Evolutionary conservation across 2,888 invertebrate genomes (phyloP), one percentile per base, ranked within the genome.

Genomic region (Darwinula stevensoni): DNA sequence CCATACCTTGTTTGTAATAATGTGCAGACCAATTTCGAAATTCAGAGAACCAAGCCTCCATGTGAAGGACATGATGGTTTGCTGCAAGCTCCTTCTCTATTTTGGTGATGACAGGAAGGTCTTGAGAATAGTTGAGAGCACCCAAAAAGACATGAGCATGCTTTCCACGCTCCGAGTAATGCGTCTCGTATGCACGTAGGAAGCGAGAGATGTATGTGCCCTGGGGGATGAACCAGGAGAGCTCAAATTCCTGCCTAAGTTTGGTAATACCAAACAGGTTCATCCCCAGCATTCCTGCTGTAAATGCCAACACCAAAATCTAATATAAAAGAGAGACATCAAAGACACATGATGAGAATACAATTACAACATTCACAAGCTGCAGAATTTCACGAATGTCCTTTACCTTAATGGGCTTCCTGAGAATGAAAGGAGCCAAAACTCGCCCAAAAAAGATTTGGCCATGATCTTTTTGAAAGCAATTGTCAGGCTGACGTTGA

Each of bases 91-190:
- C n/a, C 22, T 22, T n/a, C 6, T 22, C 22, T n/a, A 22, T 9
- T 9, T 22, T 22, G 9, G 9, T 22, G n/a, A 22, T 6, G n/a
- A 9, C 22, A n/a, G 6, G 22, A 37, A 69, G 58, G 48, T 69
- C 67, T 30, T 53, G 42, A 4, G 57, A 56, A 43, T 70, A 69
- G 48, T 71, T 59, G 39, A 68, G 52, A 42, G 57, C 51, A 29
- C 71, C 69, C 42, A 69, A 57, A 45, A 67, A 66, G 17, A 71
- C 51, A 39, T 60, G 60, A 2, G 61, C 71, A 35, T 59, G 56
- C 40, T 61, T 43, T 11, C 65, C 74, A 35, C 59, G 58, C 16
- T 61, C 55, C 1, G 74, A 71, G 47, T 65, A 76, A 43, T 61
- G 63, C 34, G 51, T 39, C 31, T 59, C 57, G 32, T 61, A 53